Conservation (phyloP, 2,113 vertebrate genomes). For the rat (Rattus norvegicus) region GRCr8 NC_086020.1:170815001-170815500, state of each 20-base stretch:
- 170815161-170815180: background rate
- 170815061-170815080: background rate
- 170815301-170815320: background rate
- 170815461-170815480: background rate
- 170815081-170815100: background rate
- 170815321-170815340: background rate
- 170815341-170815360: background rate
- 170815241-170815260: background rate
- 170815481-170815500: background rate
- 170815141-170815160: background rate
- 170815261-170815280: background rate
- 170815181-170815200: background rate
- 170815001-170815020: background rate
- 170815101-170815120: slow-evolving; percentile 27
- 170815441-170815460: background rate
- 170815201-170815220: background rate
- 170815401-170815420: background rate
- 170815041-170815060: background rate
- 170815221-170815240: background rate
- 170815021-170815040: background rate
- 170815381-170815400: background rate
- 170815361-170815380: background rate
- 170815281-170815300: background rate
- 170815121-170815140: slow-evolving; percentile 33
- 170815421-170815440: background rate